Base-by-base conservation (phyloP, 1,140 invertebrate species). In the Papilio helenus region DNA sequence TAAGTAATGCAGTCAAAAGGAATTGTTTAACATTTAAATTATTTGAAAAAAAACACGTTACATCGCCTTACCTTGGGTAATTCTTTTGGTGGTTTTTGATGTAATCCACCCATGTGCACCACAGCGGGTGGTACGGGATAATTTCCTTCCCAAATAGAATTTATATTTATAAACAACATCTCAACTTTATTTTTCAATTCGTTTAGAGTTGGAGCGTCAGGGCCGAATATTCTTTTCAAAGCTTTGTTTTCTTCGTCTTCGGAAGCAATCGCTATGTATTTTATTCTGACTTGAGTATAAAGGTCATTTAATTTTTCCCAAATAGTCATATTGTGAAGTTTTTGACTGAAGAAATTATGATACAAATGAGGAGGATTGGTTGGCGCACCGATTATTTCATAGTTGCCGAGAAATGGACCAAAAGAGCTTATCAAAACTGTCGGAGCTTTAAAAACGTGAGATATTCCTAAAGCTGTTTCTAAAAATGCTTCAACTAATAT, bases 81-180 rank as follows among this genome's bases (percentile, higher is more conserved):
- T 58, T 87, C 81, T 85, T 74, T 83, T 94, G 79, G 55, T 84
- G 86, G 65, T 80, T 86, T 89, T 49, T 91, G 85, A 84, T 95
- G 95, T 44, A 95, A 83, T 7, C 95, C 95, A 44, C 92, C 94
- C 71, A 96, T 86, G 79, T 94, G 86, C 10, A 95, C 83, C 5
- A 95, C 89, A 76, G 83, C 89, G 0, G 95, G 95, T 44, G 93
- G 87, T 7, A 92, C 80, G 2, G 95, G 93, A 34, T 92, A 88
- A 68, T 92, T 88, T 65, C 89, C 87, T 23, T 91, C 87, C 84
- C 95, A 90, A 46, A 93, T 82, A 3, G 92, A 92, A 90, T 96
- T 92, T 14, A 87, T 87, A 84, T 95, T 95, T 0, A 95, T 72
- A 81, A 97, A 94, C n/a, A 96, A 68, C 84, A 97, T 84, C 74